Conservation (phyloP, 2,888 invertebrate genomes). For the Macrosiphum euphorbiae region DNA sequence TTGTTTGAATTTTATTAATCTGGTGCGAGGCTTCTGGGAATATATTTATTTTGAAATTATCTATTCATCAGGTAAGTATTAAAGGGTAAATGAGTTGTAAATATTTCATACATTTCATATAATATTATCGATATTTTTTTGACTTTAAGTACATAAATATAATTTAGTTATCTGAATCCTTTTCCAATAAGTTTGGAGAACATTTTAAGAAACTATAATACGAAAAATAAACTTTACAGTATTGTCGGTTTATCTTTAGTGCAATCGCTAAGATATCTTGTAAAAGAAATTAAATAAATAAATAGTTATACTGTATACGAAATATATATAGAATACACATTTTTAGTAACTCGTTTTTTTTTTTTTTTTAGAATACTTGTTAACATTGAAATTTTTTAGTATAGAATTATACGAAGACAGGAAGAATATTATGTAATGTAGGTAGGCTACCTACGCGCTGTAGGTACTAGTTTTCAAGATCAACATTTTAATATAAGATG, state of each 20-base stretch:
- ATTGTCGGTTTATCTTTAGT: neutral
- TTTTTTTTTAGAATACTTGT: neutral
- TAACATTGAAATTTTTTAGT: neutral
- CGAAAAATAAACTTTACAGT: neutral
- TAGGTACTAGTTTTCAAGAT: constrained; percentile 1
- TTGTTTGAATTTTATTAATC: neutral
- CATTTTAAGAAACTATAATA: no score
- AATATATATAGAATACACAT: neutral
- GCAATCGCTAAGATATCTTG: neutral
- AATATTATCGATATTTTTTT: no score
- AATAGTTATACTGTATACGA: neutral
- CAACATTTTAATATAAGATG: neutral
- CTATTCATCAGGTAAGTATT: no score
- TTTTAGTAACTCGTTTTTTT: neutral
- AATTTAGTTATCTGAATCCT: no score
- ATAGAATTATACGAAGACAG: neutral
- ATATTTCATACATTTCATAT: no score
- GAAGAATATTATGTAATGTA: neutral
- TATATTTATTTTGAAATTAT: no score
- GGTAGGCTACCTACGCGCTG: neutral
- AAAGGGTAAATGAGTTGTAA: no score
- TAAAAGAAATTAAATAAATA: neutral
- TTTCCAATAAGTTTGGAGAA: no score
- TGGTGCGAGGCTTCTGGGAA: neutral
- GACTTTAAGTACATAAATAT: no score